Conservation (phyloP, 2,113 vertebrate species). For the Hyperoodon ampullatus region DNA sequence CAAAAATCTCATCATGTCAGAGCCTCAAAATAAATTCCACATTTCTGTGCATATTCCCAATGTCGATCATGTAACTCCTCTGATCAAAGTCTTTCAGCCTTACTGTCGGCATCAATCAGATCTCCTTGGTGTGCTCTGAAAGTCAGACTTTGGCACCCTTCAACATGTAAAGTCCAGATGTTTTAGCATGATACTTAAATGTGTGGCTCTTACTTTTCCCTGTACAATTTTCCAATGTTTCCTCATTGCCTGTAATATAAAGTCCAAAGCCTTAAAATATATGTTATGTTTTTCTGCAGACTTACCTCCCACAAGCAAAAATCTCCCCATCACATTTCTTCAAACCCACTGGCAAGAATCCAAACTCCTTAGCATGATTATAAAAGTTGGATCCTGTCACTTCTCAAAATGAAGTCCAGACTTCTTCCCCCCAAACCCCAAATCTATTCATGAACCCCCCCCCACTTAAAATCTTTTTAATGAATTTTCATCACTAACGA, state of each 20-base stretch:
- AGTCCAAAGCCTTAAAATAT: neutral
- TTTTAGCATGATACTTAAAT: neutral
- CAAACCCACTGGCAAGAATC: neutral
- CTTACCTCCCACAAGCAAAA: slow-evolving; percentile 16
- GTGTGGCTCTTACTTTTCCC: neutral
- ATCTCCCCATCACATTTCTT: slow-evolving; percentile 4
- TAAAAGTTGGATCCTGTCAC: neutral
- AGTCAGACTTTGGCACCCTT: neutral
- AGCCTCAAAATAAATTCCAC: slow-evolving; percentile 13
- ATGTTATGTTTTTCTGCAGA: neutral
- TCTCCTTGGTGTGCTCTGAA: neutral
- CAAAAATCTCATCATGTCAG: neutral
- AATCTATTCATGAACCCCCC: neutral
- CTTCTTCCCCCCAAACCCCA: neutral
- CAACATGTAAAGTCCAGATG: neutral
- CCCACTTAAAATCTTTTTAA: neutral
- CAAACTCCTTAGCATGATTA: neutral
- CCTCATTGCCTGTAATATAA: neutral
- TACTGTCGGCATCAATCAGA: neutral
- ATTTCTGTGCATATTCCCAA: neutral
- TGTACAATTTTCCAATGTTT: neutral
- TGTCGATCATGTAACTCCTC: neutral
- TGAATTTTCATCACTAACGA: neutral
- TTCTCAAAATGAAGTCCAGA: slow-evolving; percentile 45
- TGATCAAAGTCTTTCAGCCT: neutral